Evolutionary conservation across 2,888 invertebrate species (phyloP).

Genomic region (Idaea straminata): DNA sequence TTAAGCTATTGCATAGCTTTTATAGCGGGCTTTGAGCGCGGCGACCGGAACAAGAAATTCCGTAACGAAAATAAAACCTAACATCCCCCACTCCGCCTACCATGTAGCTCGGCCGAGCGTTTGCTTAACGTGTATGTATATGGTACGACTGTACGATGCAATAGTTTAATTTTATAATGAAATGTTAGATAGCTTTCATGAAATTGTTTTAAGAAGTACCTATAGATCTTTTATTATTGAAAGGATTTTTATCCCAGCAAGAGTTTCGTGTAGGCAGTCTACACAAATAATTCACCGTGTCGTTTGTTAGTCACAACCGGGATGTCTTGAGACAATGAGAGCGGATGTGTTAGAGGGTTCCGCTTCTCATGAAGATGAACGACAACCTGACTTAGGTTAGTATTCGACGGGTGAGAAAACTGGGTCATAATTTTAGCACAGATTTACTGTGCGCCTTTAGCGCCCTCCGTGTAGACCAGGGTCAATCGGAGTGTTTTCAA

Average conservation of each 20-base stretch:
- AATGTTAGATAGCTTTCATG: no score
- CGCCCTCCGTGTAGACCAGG: background rate
- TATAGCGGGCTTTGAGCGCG: no score
- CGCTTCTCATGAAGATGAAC: constrained; percentile 58
- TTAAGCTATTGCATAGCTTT: no score
- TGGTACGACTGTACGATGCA: no score
- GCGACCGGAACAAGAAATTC: no score
- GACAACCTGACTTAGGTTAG: constrained; percentile 17
- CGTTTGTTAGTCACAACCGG: constrained; percentile 40
- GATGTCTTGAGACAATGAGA: constrained; percentile 65
- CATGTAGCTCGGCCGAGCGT: no score
- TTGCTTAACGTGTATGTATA: no score
- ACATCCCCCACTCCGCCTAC: no score
- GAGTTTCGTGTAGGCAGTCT: background rate
- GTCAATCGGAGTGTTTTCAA: background rate
- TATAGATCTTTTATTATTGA: background rate
- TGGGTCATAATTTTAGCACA: background rate
- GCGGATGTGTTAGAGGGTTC: constrained; percentile 58
- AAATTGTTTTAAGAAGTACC: background rate
- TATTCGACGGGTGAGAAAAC: background rate
- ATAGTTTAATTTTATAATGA: no score
- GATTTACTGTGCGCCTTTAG: background rate
- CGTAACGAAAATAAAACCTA: no score
- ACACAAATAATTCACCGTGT: constrained; percentile 2
- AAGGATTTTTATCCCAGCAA: background rate